phyloP scores from a whole-genome alignment of 2,113 vertebrate species.

The Nipponia nippon region DNA sequence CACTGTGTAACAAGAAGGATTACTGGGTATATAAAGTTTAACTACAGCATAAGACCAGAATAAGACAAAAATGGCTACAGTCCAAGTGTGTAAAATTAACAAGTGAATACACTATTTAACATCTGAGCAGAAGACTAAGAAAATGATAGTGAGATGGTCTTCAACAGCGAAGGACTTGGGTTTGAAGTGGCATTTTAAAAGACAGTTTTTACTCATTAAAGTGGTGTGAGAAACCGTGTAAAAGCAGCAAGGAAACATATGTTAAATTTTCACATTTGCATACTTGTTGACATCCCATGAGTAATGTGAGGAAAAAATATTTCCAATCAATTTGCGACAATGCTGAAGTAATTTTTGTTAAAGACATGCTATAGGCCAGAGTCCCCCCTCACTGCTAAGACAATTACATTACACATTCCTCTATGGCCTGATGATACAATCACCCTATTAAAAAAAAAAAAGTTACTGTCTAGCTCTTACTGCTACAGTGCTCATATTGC shows the following conservation, averaged over 20 bases:
- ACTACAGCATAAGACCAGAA: fast-evolving
- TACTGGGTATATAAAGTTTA: neutral
- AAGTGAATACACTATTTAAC: neutral
- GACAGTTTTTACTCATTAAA: slow-evolving; percentile 8
- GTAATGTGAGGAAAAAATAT: slow-evolving; percentile 43
- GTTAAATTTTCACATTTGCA: slow-evolving; percentile 28
- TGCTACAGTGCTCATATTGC: neutral
- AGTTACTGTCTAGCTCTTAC: neutral
- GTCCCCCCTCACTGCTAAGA: neutral
- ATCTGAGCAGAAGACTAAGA: neutral
- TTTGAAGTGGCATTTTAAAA: neutral
- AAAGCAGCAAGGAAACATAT: slow-evolving; percentile 22
- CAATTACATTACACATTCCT: neutral
- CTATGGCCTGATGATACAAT: neutral
- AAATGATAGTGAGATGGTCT: neutral
- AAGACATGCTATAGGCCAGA: neutral
- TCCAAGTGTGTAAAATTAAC: neutral
- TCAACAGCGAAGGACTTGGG: neutral
- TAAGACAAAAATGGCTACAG: neutral
- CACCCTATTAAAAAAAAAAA: neutral
- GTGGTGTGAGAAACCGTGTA: neutral
- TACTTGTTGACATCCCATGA: slow-evolving; percentile 21
- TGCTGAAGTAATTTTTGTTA: neutral
- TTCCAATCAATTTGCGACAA: slow-evolving; percentile 31
- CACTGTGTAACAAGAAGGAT: neutral